Evolutionary conservation across 2,113 vertebrate species (phyloP).

Genomic region (Hippocampus comes): DNA sequence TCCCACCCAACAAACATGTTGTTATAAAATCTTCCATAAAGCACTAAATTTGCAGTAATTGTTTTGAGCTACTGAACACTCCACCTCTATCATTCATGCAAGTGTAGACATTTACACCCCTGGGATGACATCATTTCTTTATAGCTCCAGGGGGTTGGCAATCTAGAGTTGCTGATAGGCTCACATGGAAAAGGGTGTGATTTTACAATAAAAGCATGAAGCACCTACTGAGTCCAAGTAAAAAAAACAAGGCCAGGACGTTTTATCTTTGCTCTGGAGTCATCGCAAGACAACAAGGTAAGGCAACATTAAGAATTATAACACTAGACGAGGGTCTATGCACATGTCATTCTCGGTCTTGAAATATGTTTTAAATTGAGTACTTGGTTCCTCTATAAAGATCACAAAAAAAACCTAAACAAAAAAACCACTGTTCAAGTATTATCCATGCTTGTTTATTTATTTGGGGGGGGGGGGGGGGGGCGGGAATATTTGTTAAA

Average conservation of each 20-base stretch:
- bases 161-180: constrained; percentile 45
- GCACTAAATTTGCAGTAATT: neutral
- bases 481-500: neutral
- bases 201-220: constrained; percentile 54
- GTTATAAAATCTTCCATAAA: neutral
- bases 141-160: constrained; percentile 5
- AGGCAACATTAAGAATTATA: constrained; percentile 2
- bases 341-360: neutral
- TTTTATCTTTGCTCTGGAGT: neutral
- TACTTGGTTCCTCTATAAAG: neutral
- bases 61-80: neutral
- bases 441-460: neutral
- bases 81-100: neutral
- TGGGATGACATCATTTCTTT: constrained; percentile 34
- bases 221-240: constrained; percentile 4
- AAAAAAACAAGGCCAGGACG: constrained; percentile 6
- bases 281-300: constrained; percentile 40
- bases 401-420: too few relatives aligned
- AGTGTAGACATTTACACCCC: constrained; percentile 3
- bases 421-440: neutral
- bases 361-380: neutral
- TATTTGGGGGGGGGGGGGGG: neutral
- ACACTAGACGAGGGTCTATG: neutral
- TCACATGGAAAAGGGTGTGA: constrained; percentile 50
- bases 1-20: neutral